Evolutionary conservation across 2,113 vertebrate species (phyloP).

Genomic region (Noturus placidus): DNA sequence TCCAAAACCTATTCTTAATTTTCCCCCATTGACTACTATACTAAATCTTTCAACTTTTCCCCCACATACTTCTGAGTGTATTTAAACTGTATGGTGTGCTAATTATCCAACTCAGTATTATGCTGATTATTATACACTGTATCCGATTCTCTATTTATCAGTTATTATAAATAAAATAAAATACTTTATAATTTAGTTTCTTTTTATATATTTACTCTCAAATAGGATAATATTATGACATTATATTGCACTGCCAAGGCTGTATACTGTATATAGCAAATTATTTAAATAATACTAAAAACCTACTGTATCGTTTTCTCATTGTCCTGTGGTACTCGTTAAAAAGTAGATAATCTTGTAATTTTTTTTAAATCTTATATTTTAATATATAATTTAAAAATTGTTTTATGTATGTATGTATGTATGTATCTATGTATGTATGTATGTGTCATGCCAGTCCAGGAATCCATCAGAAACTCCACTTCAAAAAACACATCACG

Average conservation of each 20-base stretch:
- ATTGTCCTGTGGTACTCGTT: background rate
- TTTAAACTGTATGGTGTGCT: background rate
- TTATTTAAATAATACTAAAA: no score
- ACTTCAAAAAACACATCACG: no score
- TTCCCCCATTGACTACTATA: background rate
- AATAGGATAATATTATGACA: no score
- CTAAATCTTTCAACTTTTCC: background rate
- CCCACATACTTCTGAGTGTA: background rate
- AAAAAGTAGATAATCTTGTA: background rate
- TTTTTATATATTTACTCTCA: no score
- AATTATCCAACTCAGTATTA: background rate
- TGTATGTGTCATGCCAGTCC: no score
- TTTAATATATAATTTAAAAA: background rate
- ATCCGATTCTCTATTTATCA: no score
- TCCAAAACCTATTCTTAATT: background rate
- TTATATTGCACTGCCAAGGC: no score
- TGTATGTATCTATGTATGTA: background rate
- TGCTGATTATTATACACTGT: background rate
- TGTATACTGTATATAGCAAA: background rate
- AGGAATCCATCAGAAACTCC: no score
- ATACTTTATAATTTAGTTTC: no score
- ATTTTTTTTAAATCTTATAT: no score
- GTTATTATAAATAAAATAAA: no score
- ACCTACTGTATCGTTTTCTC: no score
- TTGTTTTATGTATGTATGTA: background rate